A percentile compares a stretch with the other conserved stretches of the same genome.
phyloP scores from a whole-genome alignment of 1,140 invertebrate genomes.

The Penaeus vannamei region DNA sequence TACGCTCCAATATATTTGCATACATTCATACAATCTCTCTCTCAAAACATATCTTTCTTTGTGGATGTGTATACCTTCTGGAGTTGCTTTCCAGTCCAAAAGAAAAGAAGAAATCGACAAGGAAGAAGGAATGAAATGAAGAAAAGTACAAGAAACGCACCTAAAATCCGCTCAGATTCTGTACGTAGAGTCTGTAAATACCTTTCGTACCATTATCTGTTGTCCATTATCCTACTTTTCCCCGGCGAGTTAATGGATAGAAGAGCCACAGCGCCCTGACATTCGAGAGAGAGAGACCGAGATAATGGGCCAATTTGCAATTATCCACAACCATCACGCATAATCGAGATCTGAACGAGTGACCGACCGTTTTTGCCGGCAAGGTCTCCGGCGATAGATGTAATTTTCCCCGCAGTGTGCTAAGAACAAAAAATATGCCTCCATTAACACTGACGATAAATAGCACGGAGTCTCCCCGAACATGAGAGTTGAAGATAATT shows the following conservation, averaged over 20 bases:
- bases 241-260: constrained; percentile 7
- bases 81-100: no score
- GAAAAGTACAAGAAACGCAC: no score
- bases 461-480: neutral
- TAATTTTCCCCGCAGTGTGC: constrained; percentile 21
- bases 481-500: constrained; percentile 9
- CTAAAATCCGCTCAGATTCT: no score
- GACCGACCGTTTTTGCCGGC: constrained; percentile 11
- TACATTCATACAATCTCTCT: no score
- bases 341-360: constrained; percentile 7
- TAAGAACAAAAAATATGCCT: constrained; percentile 33
- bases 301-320: constrained; percentile 31
- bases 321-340: constrained; percentile 29
- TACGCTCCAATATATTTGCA: no score
- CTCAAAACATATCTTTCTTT: no score
- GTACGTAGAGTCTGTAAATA: no score
- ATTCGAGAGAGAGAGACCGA: constrained; percentile 13
- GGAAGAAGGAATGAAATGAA: no score
- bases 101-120: no score
- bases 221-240: neutral
- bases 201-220: neutral
- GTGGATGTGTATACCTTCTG: no score
- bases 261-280: neutral
- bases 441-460: constrained; percentile 18
- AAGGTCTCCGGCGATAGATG: neutral